phyloP scores from a whole-genome alignment of 1,140 invertebrate species.

The Macrocentrus cingulum region DNA sequence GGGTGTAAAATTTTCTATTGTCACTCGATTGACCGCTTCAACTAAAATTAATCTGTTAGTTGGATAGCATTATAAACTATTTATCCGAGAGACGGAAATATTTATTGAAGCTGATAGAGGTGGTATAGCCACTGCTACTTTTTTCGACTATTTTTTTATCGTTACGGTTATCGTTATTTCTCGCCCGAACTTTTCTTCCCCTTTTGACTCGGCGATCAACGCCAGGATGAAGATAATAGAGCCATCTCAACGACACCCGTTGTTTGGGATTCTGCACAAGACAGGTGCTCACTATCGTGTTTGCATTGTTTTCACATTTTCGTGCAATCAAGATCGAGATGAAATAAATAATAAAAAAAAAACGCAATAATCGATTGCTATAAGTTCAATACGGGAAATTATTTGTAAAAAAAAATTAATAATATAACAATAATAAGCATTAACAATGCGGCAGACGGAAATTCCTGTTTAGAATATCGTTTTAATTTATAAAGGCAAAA shows the following conservation, averaged over 20 bases:
- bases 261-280: constrained; percentile 31
- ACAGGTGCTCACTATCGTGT: constrained; percentile 31
- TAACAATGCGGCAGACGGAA: too few species aligned
- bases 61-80: background rate
- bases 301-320: constrained; percentile 9
- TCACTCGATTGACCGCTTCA: constrained; percentile 7
- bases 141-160: too few species aligned
- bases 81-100: constrained; percentile 5
- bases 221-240: constrained; percentile 18
- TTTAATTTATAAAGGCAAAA: too few species aligned
- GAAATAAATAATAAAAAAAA: background rate
- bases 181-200: background rate
- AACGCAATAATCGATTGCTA: too few species aligned
- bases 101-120: constrained; percentile 1
- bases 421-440: too few species aligned
- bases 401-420: too few species aligned
- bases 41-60: constrained; percentile 11
- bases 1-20: background rate
- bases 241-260: constrained; percentile 26
- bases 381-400: too few species aligned
- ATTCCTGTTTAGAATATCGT: too few species aligned
- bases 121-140: too few species aligned
- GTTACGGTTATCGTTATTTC: too few species aligned
- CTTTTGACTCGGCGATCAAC: constrained; percentile 12
- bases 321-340: background rate